Percentiles rank a stretch among this genome's conserved stretches.
These are phyloP conservation scores for Clamator glandarius DNA, from an alignment of 2,797 vertebrate genomes.

Conservation along the genomic window DNA sequence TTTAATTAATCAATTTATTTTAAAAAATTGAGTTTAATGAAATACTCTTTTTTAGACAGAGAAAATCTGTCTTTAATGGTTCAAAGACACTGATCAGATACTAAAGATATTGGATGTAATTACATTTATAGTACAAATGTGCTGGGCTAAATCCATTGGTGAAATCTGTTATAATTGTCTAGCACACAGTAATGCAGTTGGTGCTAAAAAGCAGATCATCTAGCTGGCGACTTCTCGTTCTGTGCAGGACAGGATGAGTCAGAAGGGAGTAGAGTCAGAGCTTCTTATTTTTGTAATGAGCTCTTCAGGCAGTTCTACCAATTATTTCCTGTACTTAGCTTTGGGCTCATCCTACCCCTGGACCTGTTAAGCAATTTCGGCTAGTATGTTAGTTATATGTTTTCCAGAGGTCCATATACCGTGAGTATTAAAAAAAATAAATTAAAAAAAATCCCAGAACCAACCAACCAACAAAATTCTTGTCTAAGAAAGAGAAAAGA, in stretches of 20 bases:
- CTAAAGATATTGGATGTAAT: background rate
- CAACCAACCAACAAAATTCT: background rate
- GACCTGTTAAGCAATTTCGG: background rate
- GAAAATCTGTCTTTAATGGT: background rate
- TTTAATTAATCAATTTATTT: background rate
- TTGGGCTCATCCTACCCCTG: background rate
- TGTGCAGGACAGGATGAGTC: background rate
- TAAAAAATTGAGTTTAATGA: background rate
- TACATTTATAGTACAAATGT: background rate
- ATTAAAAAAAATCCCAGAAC: too few relatives aligned
- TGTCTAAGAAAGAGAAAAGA: background rate
- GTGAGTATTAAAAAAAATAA: background rate
- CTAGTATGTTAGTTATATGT: background rate
- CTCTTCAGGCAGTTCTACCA: background rate
- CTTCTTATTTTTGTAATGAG: background rate
- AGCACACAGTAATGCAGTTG: background rate
- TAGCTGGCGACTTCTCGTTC: background rate
- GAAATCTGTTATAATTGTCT: background rate
- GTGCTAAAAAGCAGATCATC: background rate
- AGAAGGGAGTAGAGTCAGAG: background rate
- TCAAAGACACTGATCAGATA: background rate
- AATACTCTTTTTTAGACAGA: background rate
- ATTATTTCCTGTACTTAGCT: background rate
- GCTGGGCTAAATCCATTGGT: background rate
- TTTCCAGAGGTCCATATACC: background rate